Conservation (phyloP, 1,140 invertebrate genomes). For the Heliconius congener region DNA sequence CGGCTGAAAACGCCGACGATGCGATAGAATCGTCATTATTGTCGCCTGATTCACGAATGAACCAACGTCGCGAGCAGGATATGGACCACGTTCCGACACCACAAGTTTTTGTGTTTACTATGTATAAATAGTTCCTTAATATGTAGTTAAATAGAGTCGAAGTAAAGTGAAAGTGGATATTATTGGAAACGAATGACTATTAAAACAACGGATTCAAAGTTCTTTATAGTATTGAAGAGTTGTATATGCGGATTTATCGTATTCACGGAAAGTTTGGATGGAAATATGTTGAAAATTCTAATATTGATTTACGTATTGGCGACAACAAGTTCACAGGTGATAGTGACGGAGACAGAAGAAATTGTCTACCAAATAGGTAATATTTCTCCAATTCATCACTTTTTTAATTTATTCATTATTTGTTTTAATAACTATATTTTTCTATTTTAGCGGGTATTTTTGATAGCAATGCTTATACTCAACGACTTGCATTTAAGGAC, state of each 20-base stretch:
- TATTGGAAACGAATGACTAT: neutral
- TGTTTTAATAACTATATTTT: neutral
- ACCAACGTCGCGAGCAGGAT: conserved; percentile 16
- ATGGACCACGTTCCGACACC: neutral
- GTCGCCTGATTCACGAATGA: conserved; percentile 42
- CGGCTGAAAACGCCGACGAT: conserved; percentile 43
- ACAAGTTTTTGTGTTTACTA: conserved; percentile 16
- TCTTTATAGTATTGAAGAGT: neutral
- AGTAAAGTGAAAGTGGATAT: neutral
- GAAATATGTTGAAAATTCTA: conserved; percentile 17
- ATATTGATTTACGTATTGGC: conserved; percentile 12
- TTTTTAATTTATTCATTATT: neutral
- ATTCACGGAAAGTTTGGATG: neutral
- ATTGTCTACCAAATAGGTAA: conserved; percentile 62
- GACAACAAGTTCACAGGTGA: conserved; percentile 41
- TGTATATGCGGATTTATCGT: neutral
- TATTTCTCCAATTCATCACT: neutral
- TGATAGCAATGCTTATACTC: conserved; percentile 45
- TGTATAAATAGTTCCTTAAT: neutral
- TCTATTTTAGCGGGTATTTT: conserved; percentile 59
- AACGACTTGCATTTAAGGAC: conserved; percentile 62
- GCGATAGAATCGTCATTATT: conserved; percentile 53
- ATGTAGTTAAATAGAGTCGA: neutral
- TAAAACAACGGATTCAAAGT: neutral
- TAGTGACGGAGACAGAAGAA: conserved; percentile 44